phyloP scores from a whole-genome alignment of 2,113 vertebrate genomes.

The Microcebus lehilahytsara region DNA sequence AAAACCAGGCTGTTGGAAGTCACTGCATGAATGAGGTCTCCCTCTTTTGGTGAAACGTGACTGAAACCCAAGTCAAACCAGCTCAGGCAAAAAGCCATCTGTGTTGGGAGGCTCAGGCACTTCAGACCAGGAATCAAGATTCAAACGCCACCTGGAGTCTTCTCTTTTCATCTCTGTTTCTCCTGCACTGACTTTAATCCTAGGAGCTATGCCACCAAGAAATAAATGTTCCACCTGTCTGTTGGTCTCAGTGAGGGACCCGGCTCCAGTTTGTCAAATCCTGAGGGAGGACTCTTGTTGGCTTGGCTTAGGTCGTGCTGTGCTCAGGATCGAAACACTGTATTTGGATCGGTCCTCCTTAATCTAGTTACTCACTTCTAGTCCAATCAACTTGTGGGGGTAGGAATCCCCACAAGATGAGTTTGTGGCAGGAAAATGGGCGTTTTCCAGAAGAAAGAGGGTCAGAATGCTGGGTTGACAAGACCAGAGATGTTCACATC shows the following conservation, averaged over 20 bases:
- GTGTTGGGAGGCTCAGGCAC: not conserved
- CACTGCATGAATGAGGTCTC: not conserved
- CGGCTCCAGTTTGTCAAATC: not conserved
- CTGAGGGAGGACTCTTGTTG: not conserved
- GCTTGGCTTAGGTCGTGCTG: not conserved
- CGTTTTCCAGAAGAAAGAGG: not conserved
- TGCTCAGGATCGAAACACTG: not conserved
- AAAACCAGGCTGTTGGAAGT: conserved; percentile 21
- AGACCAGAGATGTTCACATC: not conserved
- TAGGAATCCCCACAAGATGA: not conserved
- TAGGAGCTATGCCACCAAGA: not conserved
- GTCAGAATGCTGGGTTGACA: not conserved
- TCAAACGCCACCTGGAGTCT: not conserved
- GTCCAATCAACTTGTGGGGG: not conserved
- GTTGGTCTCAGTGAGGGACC: not conserved
- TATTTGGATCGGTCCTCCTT: not conserved
- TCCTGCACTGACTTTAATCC: not conserved
- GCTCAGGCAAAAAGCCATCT: not conserved
- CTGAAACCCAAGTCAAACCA: not conserved
- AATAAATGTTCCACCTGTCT: not conserved
- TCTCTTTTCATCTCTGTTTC: not conserved
- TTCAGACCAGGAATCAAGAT: not conserved
- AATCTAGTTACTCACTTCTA: not conserved
- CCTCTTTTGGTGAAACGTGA: not conserved
- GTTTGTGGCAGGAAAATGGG: not conserved